phyloP scores from a whole-genome alignment of 92 coral and sea anemone genomes.

The Zoanthus sansibaricus region DNA sequence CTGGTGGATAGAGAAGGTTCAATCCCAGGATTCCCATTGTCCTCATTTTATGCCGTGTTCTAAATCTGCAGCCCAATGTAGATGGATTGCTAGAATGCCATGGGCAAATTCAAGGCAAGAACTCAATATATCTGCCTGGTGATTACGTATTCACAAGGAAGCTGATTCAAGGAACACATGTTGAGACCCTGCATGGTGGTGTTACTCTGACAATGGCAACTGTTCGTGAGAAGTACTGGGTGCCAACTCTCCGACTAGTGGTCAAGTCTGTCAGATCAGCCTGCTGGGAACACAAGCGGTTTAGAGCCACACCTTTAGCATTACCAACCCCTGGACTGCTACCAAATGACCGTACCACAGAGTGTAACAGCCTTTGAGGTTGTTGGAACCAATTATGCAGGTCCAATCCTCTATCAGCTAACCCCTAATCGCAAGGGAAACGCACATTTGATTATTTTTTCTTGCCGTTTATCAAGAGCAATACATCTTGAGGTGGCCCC shows the following conservation, averaged over 20 bases:
- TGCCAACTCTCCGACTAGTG: slow-evolving; percentile 63
- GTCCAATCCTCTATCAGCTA: slow-evolving; percentile 63
- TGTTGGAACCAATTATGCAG: slow-evolving; percentile 59
- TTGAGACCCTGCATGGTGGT: slow-evolving; percentile 68
- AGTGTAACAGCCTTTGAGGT: slow-evolving; percentile 53
- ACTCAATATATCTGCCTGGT: slow-evolving; percentile 55
- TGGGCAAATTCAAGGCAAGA: slow-evolving; percentile 61
- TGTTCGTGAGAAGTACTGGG: slow-evolving; percentile 69
- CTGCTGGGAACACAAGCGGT: slow-evolving; percentile 71
- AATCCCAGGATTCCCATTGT: slow-evolving; percentile 44
- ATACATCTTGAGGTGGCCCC: slow-evolving; percentile 65
- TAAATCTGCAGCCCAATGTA: slow-evolving; percentile 55
- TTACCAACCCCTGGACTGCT: slow-evolving; percentile 66
- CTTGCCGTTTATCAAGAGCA: slow-evolving; percentile 68
- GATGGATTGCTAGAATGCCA: slow-evolving; percentile 57
- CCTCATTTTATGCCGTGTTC: slow-evolving; percentile 44
- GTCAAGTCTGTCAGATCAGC: slow-evolving; percentile 65
- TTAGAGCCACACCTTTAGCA: slow-evolving; percentile 52
- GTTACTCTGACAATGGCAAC: slow-evolving; percentile 72
- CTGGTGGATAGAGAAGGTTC: slow-evolving; percentile 27
- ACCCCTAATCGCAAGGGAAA: slow-evolving; percentile 50
- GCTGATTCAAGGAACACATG: slow-evolving; percentile 61
- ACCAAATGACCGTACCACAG: slow-evolving; percentile 58
- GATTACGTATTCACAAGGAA: slow-evolving; percentile 54
- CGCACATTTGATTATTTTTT: slow-evolving; percentile 63